Evolutionary conservation across 1,140 invertebrate genomes (phyloP), one percentile per base, ranked within the genome.

Genomic region (Diuraphis noxia): DNA sequence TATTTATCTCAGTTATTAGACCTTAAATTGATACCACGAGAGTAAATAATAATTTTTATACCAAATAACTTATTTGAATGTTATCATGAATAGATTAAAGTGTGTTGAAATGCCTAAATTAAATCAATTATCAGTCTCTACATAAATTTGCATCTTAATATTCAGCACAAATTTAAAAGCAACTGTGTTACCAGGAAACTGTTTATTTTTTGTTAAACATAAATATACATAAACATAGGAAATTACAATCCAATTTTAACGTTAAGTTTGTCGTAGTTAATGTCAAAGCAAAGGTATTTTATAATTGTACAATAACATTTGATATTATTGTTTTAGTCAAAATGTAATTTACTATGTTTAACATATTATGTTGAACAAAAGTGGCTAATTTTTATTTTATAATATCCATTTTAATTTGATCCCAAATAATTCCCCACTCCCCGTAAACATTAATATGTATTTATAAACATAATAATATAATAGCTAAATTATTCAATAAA

Each of bases 401-500:
- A 0, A 30, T 46, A 10, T 46, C 19, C 19, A 43, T 49, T 49
- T 49, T 49, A 63, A 63, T 72, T 63, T 17, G 13, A 72, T 72
- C n/a, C 13, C 21, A 82, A 25, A 23, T 38, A 41, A 40, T 82
- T 38, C 10, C 40, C 25, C 82, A 85, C 84, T 85, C 84, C 84
- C 84, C 49, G 84, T 85, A 10, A 85, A 43, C 30, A 84, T 43
- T 34, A 43, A 84, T 84, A 43, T 72, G 56, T 72, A 72, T n/a
- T 72, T 72, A 72, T n/a, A 85, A n/a, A 7, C 30, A n/a, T 84
- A n/a, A 43, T n/a, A 43, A 85, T 23, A 49, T 3, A 85, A 36
- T 85, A 85, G 17, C 19, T 49, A 38, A 86, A 85, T 85, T 41
- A 40, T 88, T 38, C 30, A 46, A 81, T 38, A 46, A 90, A 81